Evolutionary conservation across 2,113 vertebrate species (phyloP).

Genomic region (Trichomycterus rosablanca): DNA sequence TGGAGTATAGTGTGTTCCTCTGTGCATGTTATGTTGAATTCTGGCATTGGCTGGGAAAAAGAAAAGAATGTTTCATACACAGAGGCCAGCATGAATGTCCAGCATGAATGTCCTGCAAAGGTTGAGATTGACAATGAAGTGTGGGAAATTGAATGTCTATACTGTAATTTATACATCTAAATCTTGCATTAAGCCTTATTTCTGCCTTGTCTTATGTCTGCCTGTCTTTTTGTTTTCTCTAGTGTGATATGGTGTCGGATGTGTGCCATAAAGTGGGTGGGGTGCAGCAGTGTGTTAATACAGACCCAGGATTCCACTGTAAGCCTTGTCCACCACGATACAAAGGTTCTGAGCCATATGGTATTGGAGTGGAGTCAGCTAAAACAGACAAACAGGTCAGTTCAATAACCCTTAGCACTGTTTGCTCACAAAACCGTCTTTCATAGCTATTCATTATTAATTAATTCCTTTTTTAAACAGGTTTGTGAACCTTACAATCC

Average conservation of each 20-base stretch:
- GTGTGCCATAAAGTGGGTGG: conserved; percentile 78
- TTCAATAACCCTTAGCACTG: neutral
- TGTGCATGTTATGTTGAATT: no score
- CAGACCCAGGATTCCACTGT: conserved; percentile 91
- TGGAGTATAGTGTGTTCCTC: no score
- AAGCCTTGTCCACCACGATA: conserved; percentile 88
- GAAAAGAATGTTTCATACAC: no score
- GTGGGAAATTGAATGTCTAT: no score
- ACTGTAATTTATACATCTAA: no score
- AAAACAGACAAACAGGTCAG: conserved; percentile 78
- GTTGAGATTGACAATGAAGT: no score
- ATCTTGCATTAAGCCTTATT: no score
- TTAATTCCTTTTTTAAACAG: conserved; percentile 55
- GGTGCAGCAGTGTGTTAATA: conserved; percentile 83
- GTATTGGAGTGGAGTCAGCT: conserved; percentile 79
- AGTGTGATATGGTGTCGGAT: conserved; percentile 84
- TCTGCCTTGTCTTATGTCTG: neutral
- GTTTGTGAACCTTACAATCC: conserved; percentile 92
- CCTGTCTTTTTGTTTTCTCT: neutral
- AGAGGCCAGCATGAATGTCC: no score
- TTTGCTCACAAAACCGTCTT: neutral
- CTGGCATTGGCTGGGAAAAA: no score
- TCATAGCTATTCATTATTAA: no score
- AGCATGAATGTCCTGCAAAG: no score
- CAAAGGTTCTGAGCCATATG: conserved; percentile 84